Base-by-base conservation (phyloP, 2,797 vertebrate genomes). In the Enteromius mattozi region DNA sequence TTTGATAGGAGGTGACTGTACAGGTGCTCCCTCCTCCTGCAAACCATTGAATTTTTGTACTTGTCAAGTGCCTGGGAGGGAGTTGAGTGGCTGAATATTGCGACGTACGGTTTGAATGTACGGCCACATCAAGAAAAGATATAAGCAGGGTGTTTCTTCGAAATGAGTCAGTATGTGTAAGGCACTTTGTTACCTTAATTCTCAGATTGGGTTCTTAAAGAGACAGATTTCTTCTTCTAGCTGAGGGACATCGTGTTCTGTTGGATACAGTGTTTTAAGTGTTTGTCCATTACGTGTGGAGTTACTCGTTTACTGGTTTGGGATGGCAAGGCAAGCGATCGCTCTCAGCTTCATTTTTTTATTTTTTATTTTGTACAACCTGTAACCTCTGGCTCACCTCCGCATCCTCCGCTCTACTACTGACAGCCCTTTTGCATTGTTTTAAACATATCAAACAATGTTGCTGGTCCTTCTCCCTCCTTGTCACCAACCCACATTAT, bases 171-270 rank as follows among this genome's bases (percentile, higher is more conserved):
- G 33, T 49, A 14, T 42, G 19, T 45, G 72, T 85, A 87, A 89
- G 92, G 93, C 93, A 92, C 93, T 94, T 94, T 80, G 78, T 82
- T 80, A 69, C 88, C 89, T 89, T 89, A 76, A 84, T 91, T 90
- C 88, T 91, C 89, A 86, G 88, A 89, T 86, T 81, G 89, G 88
- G 91, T 90, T 88, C 88, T 66, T 65, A 88, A 87, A 89, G 86
- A 93, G 90, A 84, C 63, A 75, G 30, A 83, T 51, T 70, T 81
- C 80, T 63, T 87, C 75, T 83, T 80, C 65, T 14, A 88, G 91
- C 87, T 91, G 89, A 79, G 56, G 87, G 92, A 93, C 91, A 93
- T 93, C 92, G 85, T 92, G 95, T 91, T 94, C 92, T 94, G 37
- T 70, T 27, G n/a, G 40, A 74, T 37, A 66, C 70, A 93, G 93